Conservation (phyloP, 2,888 invertebrate species). For the Chesias legatella region DNA sequence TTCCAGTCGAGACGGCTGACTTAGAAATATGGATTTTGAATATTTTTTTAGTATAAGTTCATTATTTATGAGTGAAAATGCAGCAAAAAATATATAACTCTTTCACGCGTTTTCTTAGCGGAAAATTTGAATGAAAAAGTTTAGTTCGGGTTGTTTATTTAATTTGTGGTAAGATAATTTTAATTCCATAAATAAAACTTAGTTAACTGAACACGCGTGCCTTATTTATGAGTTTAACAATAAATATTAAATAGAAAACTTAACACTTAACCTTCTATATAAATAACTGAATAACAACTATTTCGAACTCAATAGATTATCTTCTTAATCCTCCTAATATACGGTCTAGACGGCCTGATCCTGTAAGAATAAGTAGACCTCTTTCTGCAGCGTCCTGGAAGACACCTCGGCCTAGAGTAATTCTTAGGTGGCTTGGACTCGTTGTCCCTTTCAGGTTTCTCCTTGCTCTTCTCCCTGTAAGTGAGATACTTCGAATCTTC, state of each 20-base stretch:
- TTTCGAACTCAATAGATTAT: slow-evolving; percentile 8
- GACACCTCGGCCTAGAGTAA: slow-evolving; percentile 43
- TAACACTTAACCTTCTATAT: too few species aligned
- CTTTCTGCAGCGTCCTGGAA: slow-evolving; percentile 52
- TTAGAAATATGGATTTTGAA: too few species aligned
- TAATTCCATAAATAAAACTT: slow-evolving; percentile 1
- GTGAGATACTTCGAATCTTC: slow-evolving; percentile 37
- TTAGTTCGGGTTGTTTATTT: slow-evolving; percentile 21
- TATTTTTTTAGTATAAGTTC: too few species aligned
- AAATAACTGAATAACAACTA: too few species aligned
- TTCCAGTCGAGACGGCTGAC: too few species aligned
- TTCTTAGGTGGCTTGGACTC: slow-evolving; percentile 17
- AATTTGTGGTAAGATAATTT: slow-evolving; percentile 19
- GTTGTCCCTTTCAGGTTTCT: slow-evolving; percentile 32
- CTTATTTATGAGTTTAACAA: not conserved
- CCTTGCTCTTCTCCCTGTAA: slow-evolving; percentile 31
- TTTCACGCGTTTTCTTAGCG: slow-evolving; percentile 46
- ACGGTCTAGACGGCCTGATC: slow-evolving; percentile 46
- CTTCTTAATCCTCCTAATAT: slow-evolving; percentile 45
- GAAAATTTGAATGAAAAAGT: slow-evolving; percentile 44
- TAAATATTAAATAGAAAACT: slow-evolving; percentile 6
- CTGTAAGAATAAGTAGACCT: slow-evolving; percentile 38
- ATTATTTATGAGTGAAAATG: slow-evolving; percentile 54
- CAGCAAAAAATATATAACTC: slow-evolving; percentile 41
- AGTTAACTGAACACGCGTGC: not conserved